Evolutionary conservation across 2,888 invertebrate species (phyloP).

Genomic region (Nezara viridula): DNA sequence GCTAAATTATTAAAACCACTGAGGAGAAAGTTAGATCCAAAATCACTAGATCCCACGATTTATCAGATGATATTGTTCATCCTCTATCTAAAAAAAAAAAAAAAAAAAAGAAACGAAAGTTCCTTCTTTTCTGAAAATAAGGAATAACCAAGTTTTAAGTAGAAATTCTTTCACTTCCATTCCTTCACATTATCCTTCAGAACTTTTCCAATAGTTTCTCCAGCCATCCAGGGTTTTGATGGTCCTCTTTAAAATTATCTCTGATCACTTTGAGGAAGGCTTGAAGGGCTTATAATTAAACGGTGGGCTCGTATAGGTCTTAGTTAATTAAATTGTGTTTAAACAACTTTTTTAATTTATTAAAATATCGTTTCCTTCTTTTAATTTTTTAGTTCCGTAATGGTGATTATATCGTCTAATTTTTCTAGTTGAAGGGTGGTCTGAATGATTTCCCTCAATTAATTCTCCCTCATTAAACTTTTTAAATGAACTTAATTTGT

Average conservation of each 20-base stretch:
- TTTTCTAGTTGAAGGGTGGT: neutral
- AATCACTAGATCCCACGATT: neutral
- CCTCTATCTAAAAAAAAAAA: neutral
- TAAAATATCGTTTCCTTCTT: neutral
- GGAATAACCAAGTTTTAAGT: slow-evolving; percentile 57
- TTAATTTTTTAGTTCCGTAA: neutral
- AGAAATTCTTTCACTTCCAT: slow-evolving; percentile 56
- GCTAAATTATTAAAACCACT: neutral
- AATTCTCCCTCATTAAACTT: neutral
- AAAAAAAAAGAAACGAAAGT: neutral
- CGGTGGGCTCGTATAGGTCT: neutral
- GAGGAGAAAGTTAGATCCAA: neutral
- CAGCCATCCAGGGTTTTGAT: slow-evolving; percentile 28
- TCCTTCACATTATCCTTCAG: slow-evolving; percentile 21
- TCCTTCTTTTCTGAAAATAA: slow-evolving; percentile 31
- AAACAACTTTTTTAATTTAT: neutral
- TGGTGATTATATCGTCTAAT: neutral
- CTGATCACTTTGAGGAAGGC: neutral
- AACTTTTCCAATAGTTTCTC: slow-evolving; percentile 54
- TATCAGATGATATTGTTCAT: neutral
- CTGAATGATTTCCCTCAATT: neutral
- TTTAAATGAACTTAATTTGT: neutral
- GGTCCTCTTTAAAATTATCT: neutral
- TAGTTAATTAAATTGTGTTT: slow-evolving; percentile 3
- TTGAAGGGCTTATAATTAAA: neutral